Base-by-base conservation (phyloP, 2,888 invertebrate species). In the Leptura quadrifasciata region DNA sequence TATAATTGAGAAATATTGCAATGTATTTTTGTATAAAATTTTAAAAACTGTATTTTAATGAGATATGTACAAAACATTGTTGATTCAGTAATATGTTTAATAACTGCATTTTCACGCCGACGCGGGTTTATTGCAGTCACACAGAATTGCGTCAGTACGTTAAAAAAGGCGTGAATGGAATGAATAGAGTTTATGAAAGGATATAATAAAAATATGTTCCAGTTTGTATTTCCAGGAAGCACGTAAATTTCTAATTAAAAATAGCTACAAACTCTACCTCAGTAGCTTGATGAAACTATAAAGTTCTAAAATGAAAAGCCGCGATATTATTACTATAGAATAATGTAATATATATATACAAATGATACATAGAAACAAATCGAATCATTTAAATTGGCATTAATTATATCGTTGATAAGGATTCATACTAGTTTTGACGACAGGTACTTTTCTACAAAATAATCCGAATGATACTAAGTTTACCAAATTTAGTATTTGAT, bases 201-300 rank as follows among this genome's bases (percentile, higher is more conserved):
- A n/a, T 47, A n/a, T 47, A 47, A 47, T 47, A 47, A 47, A 47
- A 47, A n/a, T 47, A 47, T 39, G 39, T 39, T 47, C 47, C n/a
- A n/a, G 47, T n/a, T 47, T 47, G 17, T 47, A n/a, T 47, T 47
- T n/a, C 47, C 47, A 47, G 47, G n/a, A 47, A n/a, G n/a, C 47
- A 47, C 47, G 47, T 47, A 47, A 47, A 47, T 5, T 47, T 47
- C 12, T 47, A 47, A 47, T 47, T 47, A 47, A 47, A 47, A 47
- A 47, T 39, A 47, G n/a, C n/a, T n/a, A 15, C 47, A 47, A 47
- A n/a, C n/a, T 47, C n/a, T 15, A 47, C 39, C 15, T 39, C 39
- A 39, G 15, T 2, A 2, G 12, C 15, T 1, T 39, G 39, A 39
- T 39, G 12, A 39, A 39, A 31, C 27, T 31, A 31, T 31, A 31